Evolutionary conservation across 1,140 invertebrate genomes (phyloP), one percentile per base, ranked within the genome.

Genomic region (Hermetia illucens): DNA sequence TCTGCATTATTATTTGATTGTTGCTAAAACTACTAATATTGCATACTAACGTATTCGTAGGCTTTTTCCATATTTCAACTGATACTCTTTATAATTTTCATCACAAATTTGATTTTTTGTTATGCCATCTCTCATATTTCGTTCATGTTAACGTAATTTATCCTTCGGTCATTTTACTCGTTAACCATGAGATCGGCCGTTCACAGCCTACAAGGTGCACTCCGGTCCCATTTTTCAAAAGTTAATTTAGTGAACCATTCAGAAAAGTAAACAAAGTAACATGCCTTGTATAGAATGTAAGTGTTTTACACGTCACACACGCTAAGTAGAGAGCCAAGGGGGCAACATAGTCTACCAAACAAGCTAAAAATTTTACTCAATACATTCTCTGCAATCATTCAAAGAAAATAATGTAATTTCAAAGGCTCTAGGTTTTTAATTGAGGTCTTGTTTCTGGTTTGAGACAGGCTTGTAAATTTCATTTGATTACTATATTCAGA

Each of bases 291-390:
- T 25, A 8, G 24, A 30, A 30, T 30, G 13, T 30, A 16, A 25
- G 29, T 39, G 15, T 30, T 16, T 45, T 45, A 19, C 37, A 38
- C n/a, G n/a, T 34, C 29, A 20, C 20, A 20, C 13, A 25, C 21
- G 21, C 36, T 34, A n/a, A 27, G 21, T 21, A 6, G 29, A 31
- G 10, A n/a, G n/a, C n/a, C 5, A 35, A 17, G 8, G 10, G 10
- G 5, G 10, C 20, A 34, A 27, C 30, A 27, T 35, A 12, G 19
- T 13, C 15, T 17, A 10, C 21, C 8, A 17, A 2, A 15, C 18
- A 22, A 15, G n/a, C 34, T 3, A 20, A n/a, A 36, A 44, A n/a
- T n/a, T n/a, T n/a, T n/a, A n/a, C n/a, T n/a, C n/a, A n/a, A n/a
- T n/a, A n/a, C n/a, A n/a, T n/a, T n/a, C n/a, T n/a, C n/a, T n/a